Percentiles rank a stretch among this genome's conserved stretches.
Evolutionary conservation across 2,113 vertebrate species (phyloP).

Genomic region (Ursus arctos): DNA sequence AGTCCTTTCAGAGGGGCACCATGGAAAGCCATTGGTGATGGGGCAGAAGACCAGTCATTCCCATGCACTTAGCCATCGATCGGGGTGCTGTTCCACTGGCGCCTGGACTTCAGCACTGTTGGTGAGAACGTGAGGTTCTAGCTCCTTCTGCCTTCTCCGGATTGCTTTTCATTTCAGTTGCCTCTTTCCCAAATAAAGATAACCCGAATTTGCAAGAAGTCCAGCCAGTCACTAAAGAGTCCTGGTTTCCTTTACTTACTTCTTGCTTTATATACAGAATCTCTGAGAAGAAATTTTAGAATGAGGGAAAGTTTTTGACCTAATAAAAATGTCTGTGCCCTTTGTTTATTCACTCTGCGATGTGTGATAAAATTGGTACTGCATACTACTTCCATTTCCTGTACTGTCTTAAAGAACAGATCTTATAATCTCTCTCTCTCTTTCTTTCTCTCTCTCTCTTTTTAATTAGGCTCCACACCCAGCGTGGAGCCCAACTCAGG

Average conservation of each 20-base stretch:
- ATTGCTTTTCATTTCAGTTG: background rate
- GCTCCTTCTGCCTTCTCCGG: constrained; percentile 25
- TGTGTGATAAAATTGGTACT: background rate
- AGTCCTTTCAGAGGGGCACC: background rate
- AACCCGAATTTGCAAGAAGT: background rate
- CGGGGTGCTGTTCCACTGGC: background rate
- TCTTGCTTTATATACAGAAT: constrained; percentile 33
- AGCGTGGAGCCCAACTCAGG: background rate
- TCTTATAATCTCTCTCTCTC: background rate
- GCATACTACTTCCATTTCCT: background rate
- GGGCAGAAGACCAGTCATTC: background rate
- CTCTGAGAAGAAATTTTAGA: constrained; percentile 5
- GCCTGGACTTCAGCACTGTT: background rate
- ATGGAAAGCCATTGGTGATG: background rate
- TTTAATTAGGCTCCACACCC: too few relatives aligned
- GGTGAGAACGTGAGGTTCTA: constrained; percentile 25
- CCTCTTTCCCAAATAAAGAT: constrained; percentile 53
- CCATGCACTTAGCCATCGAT: background rate
- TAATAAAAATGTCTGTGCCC: background rate
- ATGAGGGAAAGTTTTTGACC: background rate
- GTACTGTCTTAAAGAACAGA: constrained; percentile 6
- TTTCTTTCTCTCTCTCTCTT: too few relatives aligned
- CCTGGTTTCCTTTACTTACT: background rate
- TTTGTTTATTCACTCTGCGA: constrained; percentile 47
- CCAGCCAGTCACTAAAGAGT: background rate